These are phyloP conservation scores for Macrotus californicus DNA, from an alignment of 2,113 vertebrate species.

Conservation along the genomic window DNA sequence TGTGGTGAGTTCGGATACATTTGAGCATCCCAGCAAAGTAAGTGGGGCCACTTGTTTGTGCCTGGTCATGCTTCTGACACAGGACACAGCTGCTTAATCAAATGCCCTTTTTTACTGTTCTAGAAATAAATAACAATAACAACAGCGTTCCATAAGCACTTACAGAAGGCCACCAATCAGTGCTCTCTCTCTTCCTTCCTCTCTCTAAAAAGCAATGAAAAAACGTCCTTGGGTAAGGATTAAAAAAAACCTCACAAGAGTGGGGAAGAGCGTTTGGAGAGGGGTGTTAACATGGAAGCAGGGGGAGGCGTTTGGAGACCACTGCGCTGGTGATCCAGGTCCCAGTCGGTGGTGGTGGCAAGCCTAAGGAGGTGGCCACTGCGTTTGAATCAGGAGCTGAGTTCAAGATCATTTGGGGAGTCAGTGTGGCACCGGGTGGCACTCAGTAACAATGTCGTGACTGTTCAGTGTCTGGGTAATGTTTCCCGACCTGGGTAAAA, in stretches of 20 bases:
- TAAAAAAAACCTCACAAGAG: too few species aligned
- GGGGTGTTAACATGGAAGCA: neutral
- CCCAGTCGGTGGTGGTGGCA: fast-evolving
- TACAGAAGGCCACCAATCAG: neutral
- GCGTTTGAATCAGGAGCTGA: neutral
- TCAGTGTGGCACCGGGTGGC: fast-evolving
- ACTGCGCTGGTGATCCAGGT: fast-evolving
- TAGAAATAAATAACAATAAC: neutral
- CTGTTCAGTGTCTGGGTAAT: neutral
- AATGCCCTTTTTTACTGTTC: neutral
- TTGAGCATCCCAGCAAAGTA: neutral
- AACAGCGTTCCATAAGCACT: neutral
- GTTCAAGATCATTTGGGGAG: too few species aligned
- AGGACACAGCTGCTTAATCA: neutral
- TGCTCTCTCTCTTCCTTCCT: too few species aligned
- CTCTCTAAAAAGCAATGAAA: too few species aligned
- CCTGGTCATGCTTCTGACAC: neutral
- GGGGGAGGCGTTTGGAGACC: neutral
- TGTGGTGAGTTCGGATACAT: neutral
- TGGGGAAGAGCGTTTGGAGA: fast-evolving
- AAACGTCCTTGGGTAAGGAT: too few species aligned
- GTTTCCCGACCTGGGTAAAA: too few species aligned
- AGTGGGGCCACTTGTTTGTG: neutral
- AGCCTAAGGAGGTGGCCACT: neutral
- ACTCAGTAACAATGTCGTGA: neutral